phyloP scores from a whole-genome alignment of 2,888 invertebrate species.

The Rotaria socialis region DNA sequence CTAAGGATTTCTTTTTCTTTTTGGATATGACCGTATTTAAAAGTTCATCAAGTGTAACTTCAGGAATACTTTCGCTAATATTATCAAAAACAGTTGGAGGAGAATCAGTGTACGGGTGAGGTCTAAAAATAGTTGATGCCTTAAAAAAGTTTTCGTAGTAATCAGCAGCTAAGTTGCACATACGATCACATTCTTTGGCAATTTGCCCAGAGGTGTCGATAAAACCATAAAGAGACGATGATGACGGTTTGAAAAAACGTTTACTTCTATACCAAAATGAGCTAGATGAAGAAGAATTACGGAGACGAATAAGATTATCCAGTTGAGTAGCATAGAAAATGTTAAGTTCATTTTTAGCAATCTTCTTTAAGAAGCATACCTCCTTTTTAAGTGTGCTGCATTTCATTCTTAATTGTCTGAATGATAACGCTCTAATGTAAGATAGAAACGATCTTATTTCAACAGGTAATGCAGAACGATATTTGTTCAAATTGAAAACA shows the following conservation, averaged over 20 bases:
- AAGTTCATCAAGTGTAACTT: not conserved
- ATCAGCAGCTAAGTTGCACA: not conserved
- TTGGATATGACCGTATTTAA: not conserved
- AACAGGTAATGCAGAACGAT: not conserved
- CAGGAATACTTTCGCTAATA: not conserved
- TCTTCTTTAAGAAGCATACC: not conserved
- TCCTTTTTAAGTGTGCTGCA: not conserved
- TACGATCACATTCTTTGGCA: not conserved
- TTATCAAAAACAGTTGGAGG: not conserved
- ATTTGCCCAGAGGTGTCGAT: not conserved
- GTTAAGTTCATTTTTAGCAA: not conserved
- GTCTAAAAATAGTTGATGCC: not conserved
- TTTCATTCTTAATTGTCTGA: not conserved
- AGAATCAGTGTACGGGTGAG: not conserved
- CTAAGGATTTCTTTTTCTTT: not conserved
- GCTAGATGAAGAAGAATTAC: not conserved
- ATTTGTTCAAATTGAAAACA: not conserved
- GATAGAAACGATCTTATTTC: not conserved
- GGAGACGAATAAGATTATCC: not conserved
- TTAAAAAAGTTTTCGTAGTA: not conserved
- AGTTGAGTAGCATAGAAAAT: too few species aligned
- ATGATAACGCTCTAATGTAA: not conserved
- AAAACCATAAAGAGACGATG: not conserved
- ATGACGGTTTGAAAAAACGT: not conserved
- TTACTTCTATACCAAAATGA: not conserved